Base-by-base conservation (phyloP, 2,797 vertebrate species). In the Crossoptilon crossoptilon region DNA sequence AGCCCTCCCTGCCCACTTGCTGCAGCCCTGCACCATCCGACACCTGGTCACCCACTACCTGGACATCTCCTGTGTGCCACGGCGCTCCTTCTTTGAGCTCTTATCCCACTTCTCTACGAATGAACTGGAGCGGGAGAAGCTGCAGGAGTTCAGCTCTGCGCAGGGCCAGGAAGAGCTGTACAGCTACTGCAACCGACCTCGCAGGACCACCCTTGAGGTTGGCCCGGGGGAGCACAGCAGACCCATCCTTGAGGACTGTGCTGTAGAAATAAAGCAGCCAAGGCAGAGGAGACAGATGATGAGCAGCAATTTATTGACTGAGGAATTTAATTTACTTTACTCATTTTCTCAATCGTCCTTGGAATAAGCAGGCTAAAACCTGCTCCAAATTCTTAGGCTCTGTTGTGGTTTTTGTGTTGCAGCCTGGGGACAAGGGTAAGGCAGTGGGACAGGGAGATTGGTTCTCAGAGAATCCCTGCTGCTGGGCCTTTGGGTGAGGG, bases 41-140 rank as follows among this genome's bases (percentile, higher is more conserved):
- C 94, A 98, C 90, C 98, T 99, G 80, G 97, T 98, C 91, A 97
- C 98, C 66, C 95, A 76, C 49, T 98, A 98, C 97, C 97, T 99
- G 97, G 99, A 99, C 95, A 96, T 99, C 2, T 86, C 97, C 9
- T 97, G 98, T 0, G 98, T 99, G 73, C 99, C 99, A 0, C 98
- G 99, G 0, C 99, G 99, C 68, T 99, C 99, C 62, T 99, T 99
- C 97, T 99, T 99, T 0, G 98, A 99, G 94, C 97, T 99, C 17
- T 95, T 99, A 62, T 96, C 97, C 16, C 96, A 96, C 37, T 98
- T 99, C 12, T 98, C 99, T 21, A 97, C 94, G 0, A 96, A 98
- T 0, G 96, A 98, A 49, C 96, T 98, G 96, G 99, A 99, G 96
- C 91, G 14, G 51, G 99, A 98, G 88, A 99, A 99, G 95, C 98